A percentile compares a stretch with the other conserved stretches of the same genome.
These are phyloP conservation scores for Drosophila funebris DNA, from an alignment of 1,140 invertebrate genomes.

Conservation along the genomic window DNA sequence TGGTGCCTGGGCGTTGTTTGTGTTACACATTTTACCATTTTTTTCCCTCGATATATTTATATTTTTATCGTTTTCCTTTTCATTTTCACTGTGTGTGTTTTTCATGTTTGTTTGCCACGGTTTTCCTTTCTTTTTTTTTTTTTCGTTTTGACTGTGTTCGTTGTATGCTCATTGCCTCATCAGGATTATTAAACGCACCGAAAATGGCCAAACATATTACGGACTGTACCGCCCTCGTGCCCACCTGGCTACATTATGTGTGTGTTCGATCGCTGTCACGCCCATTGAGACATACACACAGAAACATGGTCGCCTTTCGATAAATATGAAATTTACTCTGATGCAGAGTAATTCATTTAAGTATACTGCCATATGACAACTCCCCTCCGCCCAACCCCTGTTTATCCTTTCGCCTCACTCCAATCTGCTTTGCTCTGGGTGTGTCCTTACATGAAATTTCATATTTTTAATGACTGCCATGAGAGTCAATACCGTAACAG, in stretches of 20 bases:
- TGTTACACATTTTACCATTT: not conserved
- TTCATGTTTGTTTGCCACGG: not conserved
- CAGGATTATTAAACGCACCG: constrained; percentile 36
- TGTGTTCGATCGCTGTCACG: constrained; percentile 1
- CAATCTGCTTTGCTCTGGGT: not conserved
- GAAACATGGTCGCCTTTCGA: not conserved
- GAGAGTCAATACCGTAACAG: constrained; percentile 45
- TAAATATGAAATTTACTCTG: constrained; percentile 1
- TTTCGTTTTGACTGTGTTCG: not conserved
- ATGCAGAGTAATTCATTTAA: constrained; percentile 69
- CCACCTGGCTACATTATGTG: not conserved
- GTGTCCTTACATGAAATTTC: constrained; percentile 63
- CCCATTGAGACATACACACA: not conserved
- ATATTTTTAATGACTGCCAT: constrained; percentile 73
- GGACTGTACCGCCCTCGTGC: not conserved
- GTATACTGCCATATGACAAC: constrained; percentile 40
- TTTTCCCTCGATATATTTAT: not conserved
- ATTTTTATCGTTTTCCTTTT: not conserved
- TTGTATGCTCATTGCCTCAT: constrained; percentile 23
- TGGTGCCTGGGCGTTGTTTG: not conserved
- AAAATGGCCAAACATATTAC: constrained; percentile 37
- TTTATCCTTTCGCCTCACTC: not conserved
- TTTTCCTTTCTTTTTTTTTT: not conserved
- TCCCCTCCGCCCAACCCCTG: not conserved
- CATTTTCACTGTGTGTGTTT: not conserved